These are phyloP conservation scores for Merodon equestris DNA, from an alignment of 2,888 invertebrate species.

Conservation along the genomic window DNA sequence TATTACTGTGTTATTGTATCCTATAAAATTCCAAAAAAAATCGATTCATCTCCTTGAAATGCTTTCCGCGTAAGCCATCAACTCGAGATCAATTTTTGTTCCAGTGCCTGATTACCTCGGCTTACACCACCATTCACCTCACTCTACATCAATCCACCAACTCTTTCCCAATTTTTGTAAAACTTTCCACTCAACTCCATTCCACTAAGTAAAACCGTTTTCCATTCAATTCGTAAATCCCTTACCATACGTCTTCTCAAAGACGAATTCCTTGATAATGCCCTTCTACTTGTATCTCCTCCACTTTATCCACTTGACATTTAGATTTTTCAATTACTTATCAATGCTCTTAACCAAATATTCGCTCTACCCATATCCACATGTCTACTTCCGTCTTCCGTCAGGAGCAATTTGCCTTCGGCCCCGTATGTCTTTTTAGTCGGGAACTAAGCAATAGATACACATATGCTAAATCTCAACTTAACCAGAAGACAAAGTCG, in stretches of 20 bases:
- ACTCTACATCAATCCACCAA: too few species aligned
- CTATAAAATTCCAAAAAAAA: too few species aligned
- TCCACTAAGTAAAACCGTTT: too few species aligned
- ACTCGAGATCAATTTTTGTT: too few species aligned
- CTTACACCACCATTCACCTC: too few species aligned
- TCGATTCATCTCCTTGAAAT: too few species aligned
- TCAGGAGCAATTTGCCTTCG: conserved; percentile 35
- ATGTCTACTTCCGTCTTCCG: conserved; percentile 6
- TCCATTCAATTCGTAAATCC: conserved; percentile 8
- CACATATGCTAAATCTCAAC: conserved; percentile 42
- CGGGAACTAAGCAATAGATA: conserved; percentile 6
- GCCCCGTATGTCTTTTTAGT: too few species aligned
- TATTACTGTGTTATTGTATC: too few species aligned
- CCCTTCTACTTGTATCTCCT: conserved; percentile 27
- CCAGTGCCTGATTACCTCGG: too few species aligned
- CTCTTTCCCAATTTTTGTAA: too few species aligned
- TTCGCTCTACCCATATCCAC: conserved; percentile 39
- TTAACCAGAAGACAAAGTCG: conserved; percentile 55
- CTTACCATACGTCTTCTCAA: not conserved
- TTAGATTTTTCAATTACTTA: conserved; percentile 65
- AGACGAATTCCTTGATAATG: conserved; percentile 27
- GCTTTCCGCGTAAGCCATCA: too few species aligned
- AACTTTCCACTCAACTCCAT: too few species aligned
- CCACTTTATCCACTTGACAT: conserved; percentile 50
- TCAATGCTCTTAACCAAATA: conserved; percentile 62